Conservation (phyloP, 2,797 vertebrate genomes). For the Gambusia yucatana region DNA sequence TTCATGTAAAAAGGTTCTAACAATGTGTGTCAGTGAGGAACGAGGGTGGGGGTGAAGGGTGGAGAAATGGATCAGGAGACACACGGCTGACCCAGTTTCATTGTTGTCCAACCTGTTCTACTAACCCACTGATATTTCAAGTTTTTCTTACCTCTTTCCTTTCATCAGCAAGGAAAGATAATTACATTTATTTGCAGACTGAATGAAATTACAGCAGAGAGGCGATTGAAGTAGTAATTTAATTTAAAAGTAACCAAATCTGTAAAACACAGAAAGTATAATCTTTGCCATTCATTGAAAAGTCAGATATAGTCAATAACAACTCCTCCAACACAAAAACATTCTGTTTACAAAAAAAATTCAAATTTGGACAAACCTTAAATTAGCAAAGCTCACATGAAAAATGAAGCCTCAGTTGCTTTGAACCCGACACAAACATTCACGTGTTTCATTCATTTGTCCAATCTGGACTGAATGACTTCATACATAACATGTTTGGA, state of each 20-base stretch:
- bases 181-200: background rate
- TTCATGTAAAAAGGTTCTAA: conserved; percentile 46
- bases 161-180: conserved; percentile 15
- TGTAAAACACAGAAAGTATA: background rate
- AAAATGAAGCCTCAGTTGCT: background rate
- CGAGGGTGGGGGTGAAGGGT: background rate
- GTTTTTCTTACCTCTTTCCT: conserved; percentile 33
- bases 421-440: conserved; percentile 19
- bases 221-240: background rate
- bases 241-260: background rate
- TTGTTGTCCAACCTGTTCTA: conserved; percentile 54
- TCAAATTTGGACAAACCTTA: background rate
- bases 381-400: background rate
- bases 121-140: conserved; percentile 51
- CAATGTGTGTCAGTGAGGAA: conserved; percentile 34
- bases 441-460: conserved; percentile 24
- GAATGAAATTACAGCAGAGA: background rate
- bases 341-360: background rate
- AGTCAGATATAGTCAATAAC: background rate
- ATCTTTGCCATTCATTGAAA: background rate
- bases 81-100: conserved; percentile 65
- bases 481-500: conserved; percentile 56
- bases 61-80: conserved; percentile 40
- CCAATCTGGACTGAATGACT: conserved; percentile 31
- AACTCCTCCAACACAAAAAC: background rate